Evolutionary conservation across 2,113 vertebrate genomes (phyloP).

Genomic region (Lanius ludovicianus): DNA sequence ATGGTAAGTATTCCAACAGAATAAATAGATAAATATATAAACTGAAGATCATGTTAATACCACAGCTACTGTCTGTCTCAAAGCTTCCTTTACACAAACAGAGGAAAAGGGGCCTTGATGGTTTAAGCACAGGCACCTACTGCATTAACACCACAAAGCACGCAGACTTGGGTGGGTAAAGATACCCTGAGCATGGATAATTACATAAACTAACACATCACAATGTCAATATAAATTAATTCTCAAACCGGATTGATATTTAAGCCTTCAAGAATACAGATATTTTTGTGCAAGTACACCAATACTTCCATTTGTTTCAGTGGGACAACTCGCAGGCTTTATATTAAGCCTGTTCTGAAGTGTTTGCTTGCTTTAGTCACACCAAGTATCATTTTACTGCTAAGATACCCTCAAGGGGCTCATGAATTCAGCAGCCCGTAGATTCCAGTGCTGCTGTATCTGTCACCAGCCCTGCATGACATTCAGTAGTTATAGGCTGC

Average conservation of each 20-base stretch:
- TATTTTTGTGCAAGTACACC: neutral
- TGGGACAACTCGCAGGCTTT: fast-evolving
- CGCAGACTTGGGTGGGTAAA: neutral
- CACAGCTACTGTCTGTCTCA: neutral
- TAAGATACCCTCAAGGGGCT: neutral
- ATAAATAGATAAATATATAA: neutral
- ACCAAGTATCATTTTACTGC: neutral
- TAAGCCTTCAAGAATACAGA: neutral
- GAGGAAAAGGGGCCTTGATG: neutral
- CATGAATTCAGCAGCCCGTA: neutral
- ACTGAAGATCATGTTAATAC: neutral
- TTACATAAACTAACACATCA: neutral
- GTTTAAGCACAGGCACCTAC: too few relatives aligned
- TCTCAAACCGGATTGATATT: neutral
- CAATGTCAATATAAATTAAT: neutral
- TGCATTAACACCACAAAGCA: neutral
- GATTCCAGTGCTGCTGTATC: neutral
- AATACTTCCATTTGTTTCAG: neutral
- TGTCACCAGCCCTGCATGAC: neutral
- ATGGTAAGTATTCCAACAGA: neutral
- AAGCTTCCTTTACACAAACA: neutral
- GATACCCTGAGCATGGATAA: neutral
- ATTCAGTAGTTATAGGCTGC: neutral
- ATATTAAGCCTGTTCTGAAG: neutral
- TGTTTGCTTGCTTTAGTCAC: neutral